phyloP scores from a whole-genome alignment of 2,113 vertebrate genomes.

The Paralichthys olivaceus region DNA sequence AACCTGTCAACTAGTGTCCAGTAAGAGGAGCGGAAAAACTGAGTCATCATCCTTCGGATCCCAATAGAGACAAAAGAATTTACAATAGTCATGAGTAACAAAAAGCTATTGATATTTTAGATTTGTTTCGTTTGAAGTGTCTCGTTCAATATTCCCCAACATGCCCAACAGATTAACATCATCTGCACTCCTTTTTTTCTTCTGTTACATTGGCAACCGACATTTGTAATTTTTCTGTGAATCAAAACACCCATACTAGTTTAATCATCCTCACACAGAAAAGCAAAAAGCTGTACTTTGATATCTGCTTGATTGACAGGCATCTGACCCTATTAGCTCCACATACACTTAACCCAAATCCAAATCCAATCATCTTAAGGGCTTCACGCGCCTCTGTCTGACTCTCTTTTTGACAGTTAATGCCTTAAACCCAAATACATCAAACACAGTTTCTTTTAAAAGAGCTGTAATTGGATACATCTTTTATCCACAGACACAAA shows the following conservation, averaged over 20 bases:
- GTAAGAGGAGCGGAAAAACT: neutral
- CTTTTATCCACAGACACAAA: constrained; percentile 6
- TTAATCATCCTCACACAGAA: neutral
- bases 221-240: neutral
- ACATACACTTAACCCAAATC: constrained; percentile 44
- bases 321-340: constrained; percentile 22
- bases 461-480: constrained; percentile 9
- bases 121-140: no score
- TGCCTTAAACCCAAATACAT: constrained; percentile 5
- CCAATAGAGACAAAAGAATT: neutral
- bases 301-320: constrained; percentile 26
- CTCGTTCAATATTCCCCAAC: no score
- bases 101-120: neutral
- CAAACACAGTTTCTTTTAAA: constrained; percentile 3
- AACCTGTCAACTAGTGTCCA: neutral
- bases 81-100: neutral
- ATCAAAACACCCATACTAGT: neutral
- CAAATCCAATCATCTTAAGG: constrained; percentile 32
- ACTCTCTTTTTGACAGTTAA: neutral
- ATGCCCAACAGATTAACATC: no score
- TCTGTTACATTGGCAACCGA: neutral
- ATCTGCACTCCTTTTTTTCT: neutral
- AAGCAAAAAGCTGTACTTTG: neutral
- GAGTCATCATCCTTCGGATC: no score
- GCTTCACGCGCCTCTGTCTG: neutral